Evolutionary conservation across 2,797 vertebrate species (phyloP), one percentile per base, ranked within the genome.

Genomic region (Gymnoscopelus braueri): DNA sequence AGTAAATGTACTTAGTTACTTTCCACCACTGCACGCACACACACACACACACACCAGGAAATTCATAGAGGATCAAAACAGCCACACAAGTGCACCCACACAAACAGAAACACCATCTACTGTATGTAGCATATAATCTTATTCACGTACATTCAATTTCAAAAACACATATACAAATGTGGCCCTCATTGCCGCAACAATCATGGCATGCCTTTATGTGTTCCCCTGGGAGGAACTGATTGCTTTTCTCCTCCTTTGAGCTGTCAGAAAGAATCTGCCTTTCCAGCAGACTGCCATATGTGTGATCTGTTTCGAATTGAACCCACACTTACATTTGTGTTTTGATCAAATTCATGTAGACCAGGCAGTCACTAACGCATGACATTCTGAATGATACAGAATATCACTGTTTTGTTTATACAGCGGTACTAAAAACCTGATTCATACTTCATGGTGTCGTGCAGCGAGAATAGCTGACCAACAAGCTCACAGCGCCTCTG

Each of bases 1-100:
- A n/a, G n/a, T n/a, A n/a, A n/a, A n/a, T n/a, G n/a, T n/a, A n/a
- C n/a, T n/a, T n/a, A n/a, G n/a, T n/a, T n/a, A n/a, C n/a, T n/a
- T n/a, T n/a, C n/a, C n/a, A n/a, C n/a, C n/a, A n/a, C n/a, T 19
- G 19, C 19, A 19, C 19, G 19, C 19, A 19, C 19, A 19, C 19
- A 19, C 19, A 19, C 19, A 19, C 19, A 19, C 19, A 19, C 19
- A 19, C 19, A 19, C 19, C n/a, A n/a, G n/a, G n/a, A n/a, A n/a
- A n/a, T n/a, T n/a, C 54, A 57, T 3, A 29, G 14, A 79, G 80
- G 19, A 91, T 91, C 82, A 88, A 88, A 87, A 74, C 63, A 35
- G 70, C 70, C 48, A 79, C 71, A 75, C 39, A 44, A 79, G 78
- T 84, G 77, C 67, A 80, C 79, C 84, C 82, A 87, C 80, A 65